Evolutionary conservation across 2,797 vertebrate genomes (phyloP), one percentile per base, ranked within the genome.

Genomic region (Acanthiza pusilla): DNA sequence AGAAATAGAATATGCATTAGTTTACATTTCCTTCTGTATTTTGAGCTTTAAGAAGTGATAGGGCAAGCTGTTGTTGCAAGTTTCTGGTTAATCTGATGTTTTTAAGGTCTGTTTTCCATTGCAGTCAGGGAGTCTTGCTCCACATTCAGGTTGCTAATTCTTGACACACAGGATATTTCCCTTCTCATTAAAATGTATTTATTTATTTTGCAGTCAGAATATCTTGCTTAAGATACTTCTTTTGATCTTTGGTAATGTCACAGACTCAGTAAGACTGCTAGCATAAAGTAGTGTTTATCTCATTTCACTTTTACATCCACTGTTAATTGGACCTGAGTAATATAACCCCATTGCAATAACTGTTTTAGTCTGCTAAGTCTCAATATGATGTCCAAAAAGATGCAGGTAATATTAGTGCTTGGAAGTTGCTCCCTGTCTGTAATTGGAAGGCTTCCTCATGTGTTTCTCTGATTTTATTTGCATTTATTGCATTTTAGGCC

Each of bases 181-280:
- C 71, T 82, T 94, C 83, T 94, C 88, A 94, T 95, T 96, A 96
- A 94, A 93, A 91, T 96, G 89, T 86, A 74, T 91, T 96, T 96
- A 92, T 96, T 96, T 96, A 84, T 94, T 96, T 95, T 91, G 57
- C 53, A 63, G 21, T 57, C 47, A 89, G 72, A 86, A 38, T 72
- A 60, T 26, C 61, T 93, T 72, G 63, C 67, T 87, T 73, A 73
- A 67, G 63, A 91, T 86, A 57, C 74, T 91, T 51, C 93, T 91
- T 96, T 95, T 91, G 94, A 91, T 97, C 85, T 95, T 74, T 75
- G 65, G 43, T 89, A 87, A 65, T 93, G 72, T 61, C 67, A 67
- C 51, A 93, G 93, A 32, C 80, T 91, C 80, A 55, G 1, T 85
- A 68, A 93, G 91, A 80, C 45, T 89, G 53, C 61, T 54, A 42